Conservation (phyloP, 2,113 vertebrate genomes). For the Poeciliopsis prolifica region DNA sequence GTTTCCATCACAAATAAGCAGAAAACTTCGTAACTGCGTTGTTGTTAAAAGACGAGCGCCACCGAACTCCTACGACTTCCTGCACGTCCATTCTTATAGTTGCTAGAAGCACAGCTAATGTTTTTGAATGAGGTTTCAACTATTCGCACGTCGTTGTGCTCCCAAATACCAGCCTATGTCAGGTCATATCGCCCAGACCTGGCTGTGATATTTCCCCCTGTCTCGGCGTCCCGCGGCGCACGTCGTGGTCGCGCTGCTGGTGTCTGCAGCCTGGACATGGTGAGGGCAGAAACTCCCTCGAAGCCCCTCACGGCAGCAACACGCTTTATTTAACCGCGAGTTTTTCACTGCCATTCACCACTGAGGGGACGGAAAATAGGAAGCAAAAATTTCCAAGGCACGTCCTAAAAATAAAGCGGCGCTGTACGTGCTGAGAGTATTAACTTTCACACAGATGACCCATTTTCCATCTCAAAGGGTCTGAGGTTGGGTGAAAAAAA, state of each 20-base stretch:
- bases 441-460: slow-evolving; percentile 79
- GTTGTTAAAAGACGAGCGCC: no score
- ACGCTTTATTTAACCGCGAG: slow-evolving; percentile 59
- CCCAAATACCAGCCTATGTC: no score
- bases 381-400: slow-evolving; percentile 63
- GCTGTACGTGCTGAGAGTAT: slow-evolving; percentile 75
- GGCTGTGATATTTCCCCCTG: slow-evolving; percentile 2
- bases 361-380: slow-evolving; percentile 28
- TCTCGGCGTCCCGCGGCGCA: slow-evolving; percentile 43
- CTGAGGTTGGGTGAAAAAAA: slow-evolving; percentile 61
- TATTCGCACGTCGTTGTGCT: no score
- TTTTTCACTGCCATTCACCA: slow-evolving; percentile 64
- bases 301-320: slow-evolving; percentile 57
- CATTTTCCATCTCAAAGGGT: slow-evolving; percentile 79
- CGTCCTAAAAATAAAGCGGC: slow-evolving; percentile 80
- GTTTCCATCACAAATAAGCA: no score
- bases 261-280: slow-evolving; percentile 56
- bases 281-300: slow-evolving; percentile 63
- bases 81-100: no score
- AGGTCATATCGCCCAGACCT: no score
- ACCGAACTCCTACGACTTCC: no score
- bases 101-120: no score
- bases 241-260: slow-evolving; percentile 48
- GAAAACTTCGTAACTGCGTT: no score
- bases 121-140: no score